Percentiles rank a stretch among this genome's conserved stretches.
phyloP scores from a whole-genome alignment of 2,888 invertebrate species.

The Hemicrepidius hirtus region DNA sequence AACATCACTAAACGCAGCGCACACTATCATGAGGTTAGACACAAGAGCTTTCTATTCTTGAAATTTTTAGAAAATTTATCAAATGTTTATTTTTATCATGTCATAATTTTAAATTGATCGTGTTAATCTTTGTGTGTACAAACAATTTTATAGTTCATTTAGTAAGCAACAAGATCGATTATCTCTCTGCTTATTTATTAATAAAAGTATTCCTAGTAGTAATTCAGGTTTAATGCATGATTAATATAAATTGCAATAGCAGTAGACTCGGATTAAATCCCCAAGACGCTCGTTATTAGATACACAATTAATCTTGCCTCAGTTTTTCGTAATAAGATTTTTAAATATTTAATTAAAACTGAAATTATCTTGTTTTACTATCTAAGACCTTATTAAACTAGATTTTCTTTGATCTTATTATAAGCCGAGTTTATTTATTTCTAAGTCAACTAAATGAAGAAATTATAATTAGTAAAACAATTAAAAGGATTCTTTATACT shows the following conservation, averaged over 20 bases:
- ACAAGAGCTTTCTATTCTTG: background rate
- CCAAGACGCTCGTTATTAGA: background rate
- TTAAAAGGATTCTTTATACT: no score
- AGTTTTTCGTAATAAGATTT: background rate
- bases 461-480: no score
- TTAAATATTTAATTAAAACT: constrained; percentile 8
- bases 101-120: background rate
- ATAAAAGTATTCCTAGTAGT: background rate
- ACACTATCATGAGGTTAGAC: constrained; percentile 4
- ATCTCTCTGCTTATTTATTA: background rate
- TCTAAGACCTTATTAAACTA: background rate
- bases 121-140: background rate
- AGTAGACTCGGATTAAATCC: constrained; percentile 11
- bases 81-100: background rate
- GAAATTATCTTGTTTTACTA: constrained; percentile 1
- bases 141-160: constrained; percentile 7
- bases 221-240: constrained; percentile 18
- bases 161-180: background rate
- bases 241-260: constrained; percentile 24
- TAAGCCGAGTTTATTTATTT: background rate
- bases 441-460: no score
- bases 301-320: constrained; percentile 11
- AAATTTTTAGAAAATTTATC: no score
- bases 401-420: background rate
- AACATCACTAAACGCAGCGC: background rate